These are phyloP conservation scores for Garrulus glandarius DNA, from an alignment of 2,797 vertebrate genomes.

Conservation along the genomic window DNA sequence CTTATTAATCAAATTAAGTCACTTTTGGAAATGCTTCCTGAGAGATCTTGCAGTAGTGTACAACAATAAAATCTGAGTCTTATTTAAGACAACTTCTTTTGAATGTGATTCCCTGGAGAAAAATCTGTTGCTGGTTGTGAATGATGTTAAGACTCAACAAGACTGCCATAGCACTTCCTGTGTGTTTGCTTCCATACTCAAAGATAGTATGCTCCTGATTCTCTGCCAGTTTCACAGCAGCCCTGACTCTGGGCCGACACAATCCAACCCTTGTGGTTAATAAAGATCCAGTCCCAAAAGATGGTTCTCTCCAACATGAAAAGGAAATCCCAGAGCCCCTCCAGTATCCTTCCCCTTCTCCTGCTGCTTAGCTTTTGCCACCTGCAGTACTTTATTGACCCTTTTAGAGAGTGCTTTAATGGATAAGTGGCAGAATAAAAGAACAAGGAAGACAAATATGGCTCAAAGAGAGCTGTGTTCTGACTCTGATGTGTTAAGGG, in stretches of 20 bases:
- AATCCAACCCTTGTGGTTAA: background rate
- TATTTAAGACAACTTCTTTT: background rate
- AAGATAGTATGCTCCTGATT: background rate
- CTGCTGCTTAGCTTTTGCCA: background rate
- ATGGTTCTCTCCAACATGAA: background rate
- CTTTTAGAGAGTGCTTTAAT: background rate
- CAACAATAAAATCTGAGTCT: background rate
- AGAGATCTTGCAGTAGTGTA: background rate
- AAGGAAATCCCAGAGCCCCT: background rate
- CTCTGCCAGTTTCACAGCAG: background rate
- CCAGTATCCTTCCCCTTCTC: background rate
- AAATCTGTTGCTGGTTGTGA: background rate
- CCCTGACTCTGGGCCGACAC: background rate
- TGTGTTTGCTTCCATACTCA: background rate
- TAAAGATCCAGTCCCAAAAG: background rate
- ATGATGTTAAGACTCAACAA: background rate
- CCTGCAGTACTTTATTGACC: fast-evolving
- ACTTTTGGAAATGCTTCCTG: background rate
- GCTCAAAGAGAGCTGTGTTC: background rate
- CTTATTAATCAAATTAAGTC: background rate
- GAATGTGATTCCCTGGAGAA: background rate
- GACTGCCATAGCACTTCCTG: background rate
- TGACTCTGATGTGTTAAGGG: background rate
- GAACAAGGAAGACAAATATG: background rate
- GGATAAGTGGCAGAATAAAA: background rate